Evolutionary conservation across 2,113 vertebrate genomes (phyloP).

Genomic region (Chunga burmeisteri): DNA sequence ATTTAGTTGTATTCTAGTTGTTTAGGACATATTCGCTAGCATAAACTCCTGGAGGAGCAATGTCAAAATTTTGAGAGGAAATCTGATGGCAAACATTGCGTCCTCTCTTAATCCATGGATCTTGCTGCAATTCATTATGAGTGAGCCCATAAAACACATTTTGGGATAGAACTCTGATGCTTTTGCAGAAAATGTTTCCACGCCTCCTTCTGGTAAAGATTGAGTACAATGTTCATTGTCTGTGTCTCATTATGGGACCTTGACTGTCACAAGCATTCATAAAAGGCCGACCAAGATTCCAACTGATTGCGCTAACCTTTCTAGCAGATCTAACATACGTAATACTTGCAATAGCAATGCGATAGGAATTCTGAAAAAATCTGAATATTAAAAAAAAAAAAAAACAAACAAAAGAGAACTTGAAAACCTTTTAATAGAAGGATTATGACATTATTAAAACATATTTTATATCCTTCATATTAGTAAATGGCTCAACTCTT

Average conservation of each 20-base stretch:
- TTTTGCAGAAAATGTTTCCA: background rate
- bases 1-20: background rate
- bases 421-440: background rate
- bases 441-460: background rate
- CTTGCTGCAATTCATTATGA: background rate
- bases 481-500: background rate
- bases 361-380: background rate
- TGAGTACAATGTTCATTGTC: background rate
- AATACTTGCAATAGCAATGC: background rate
- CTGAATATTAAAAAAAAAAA: too few relatives aligned
- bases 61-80: background rate
- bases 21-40: background rate
- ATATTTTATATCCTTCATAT: background rate
- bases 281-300: background rate
- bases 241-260: background rate
- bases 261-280: background rate
- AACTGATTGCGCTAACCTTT: background rate
- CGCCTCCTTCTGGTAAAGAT: background rate
- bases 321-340: background rate
- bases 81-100: rapidly evolving
- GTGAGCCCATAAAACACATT: background rate
- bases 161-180: background rate
- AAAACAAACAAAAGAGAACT: background rate
- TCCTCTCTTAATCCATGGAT: background rate
- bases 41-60: background rate